Base-by-base conservation (phyloP, 2,888 invertebrate species). In the Miltochrista miniata region DNA sequence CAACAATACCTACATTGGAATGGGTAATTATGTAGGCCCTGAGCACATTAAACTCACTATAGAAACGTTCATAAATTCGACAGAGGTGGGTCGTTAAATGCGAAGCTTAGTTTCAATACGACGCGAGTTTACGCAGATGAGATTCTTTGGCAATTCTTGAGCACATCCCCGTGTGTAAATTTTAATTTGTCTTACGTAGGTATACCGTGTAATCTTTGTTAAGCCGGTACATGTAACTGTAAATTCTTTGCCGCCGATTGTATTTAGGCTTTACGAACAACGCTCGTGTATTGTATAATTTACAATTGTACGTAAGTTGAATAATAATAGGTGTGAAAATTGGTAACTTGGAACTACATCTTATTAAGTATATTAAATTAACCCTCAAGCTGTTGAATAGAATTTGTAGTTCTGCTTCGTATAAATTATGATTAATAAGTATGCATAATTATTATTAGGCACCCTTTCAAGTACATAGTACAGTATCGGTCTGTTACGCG, bases 61-160 rank as follows among this genome's bases (percentile, higher is more conserved):
- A 39, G 48, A 50, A 29, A 44, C 33, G n/a, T 51, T 48, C 34
- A 42, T 59, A 38, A 46, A 52, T 52, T 54, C 47, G 57, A 60
- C 45, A 58, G 48, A 61, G 61, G 58, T 59, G 48, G 63, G 62
- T 69, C 60, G 68, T 73, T 68, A 64, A 51, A 65, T 55, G 57
- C 18, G 5, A 24, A 69, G 68, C 72, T 72, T 69, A 70, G 68
- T 76, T 74, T 74, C 70, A 73, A 76, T 77, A 74, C 64, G 67
- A 76, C 72, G 62, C 59, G 71, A 69, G 79, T 81, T 81, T 74
- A 74, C 73, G 68, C 53, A 69, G 57, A 73, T 73, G 74, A 69
- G 72, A 76, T 72, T 73, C 70, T 68, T 59, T 59, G 59, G 70
- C 71, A 73, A 76, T 72, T 73, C 70, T 68, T 59, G 59, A 60